Evolutionary conservation across 2,113 vertebrate species (phyloP).

Genomic region (Phodopus roborovskii): DNA sequence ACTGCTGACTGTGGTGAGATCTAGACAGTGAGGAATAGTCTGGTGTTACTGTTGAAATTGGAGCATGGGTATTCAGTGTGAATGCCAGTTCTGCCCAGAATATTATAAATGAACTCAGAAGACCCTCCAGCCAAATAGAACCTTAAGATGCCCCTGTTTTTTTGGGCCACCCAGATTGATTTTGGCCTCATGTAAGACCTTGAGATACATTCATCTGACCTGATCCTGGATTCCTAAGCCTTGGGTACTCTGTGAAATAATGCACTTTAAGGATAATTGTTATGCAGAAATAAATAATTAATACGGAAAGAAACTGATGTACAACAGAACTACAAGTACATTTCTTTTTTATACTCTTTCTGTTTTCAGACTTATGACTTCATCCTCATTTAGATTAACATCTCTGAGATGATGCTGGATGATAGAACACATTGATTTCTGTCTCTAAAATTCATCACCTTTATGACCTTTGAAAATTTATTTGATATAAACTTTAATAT

Average conservation of each 20-base stretch:
- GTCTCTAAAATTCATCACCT: background rate
- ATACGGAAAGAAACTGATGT: background rate
- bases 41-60: background rate
- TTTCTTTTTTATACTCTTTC: background rate
- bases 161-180: background rate
- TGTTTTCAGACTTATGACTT: background rate
- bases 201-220: background rate
- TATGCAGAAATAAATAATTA: background rate
- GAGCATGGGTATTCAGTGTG: background rate
- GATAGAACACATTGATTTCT: background rate
- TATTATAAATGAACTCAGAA: background rate
- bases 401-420: conserved; percentile 7
- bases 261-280: background rate
- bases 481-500: conserved; percentile 37
- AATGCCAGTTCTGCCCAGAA: background rate
- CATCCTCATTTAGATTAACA: background rate
- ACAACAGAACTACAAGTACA: background rate
- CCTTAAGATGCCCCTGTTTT: background rate
- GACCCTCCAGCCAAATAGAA: background rate
- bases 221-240: background rate
- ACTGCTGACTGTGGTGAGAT: background rate
- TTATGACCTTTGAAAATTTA: conserved; percentile 4
- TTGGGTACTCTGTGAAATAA: background rate
- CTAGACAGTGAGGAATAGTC: background rate
- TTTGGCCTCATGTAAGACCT: background rate